Conservation (phyloP, 2,797 vertebrate genomes). For the Liparis tanakae region DNA sequence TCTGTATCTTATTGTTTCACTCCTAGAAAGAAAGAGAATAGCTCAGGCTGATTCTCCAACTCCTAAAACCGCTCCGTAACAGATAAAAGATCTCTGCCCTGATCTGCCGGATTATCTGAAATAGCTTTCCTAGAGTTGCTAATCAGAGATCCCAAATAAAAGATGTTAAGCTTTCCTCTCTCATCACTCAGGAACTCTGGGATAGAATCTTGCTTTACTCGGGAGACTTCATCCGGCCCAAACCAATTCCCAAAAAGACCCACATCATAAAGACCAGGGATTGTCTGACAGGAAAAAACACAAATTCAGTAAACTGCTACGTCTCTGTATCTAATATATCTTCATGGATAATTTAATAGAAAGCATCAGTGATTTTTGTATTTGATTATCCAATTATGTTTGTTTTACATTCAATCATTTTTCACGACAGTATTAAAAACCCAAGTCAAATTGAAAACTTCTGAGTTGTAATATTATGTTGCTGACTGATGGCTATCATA, state of each 20-base stretch:
- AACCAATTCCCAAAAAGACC: background rate
- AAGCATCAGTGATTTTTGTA: constrained; percentile 9
- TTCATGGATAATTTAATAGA: constrained; percentile 35
- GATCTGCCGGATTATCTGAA: background rate
- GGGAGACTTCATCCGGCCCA: background rate
- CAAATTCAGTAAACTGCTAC: constrained; percentile 28
- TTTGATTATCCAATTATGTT: constrained; percentile 34
- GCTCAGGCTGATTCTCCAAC: background rate
- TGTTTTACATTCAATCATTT: constrained; percentile 12
- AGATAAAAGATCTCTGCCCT: background rate
- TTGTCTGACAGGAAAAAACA: background rate
- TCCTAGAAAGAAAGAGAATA: background rate
- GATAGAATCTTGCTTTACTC: background rate
- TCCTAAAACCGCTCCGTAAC: no score
- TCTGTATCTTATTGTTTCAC: background rate
- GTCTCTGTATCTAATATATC: constrained; percentile 43
- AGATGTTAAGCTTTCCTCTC: background rate
- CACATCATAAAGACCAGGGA: background rate
- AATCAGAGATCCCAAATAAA: background rate
- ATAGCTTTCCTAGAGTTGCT: background rate
- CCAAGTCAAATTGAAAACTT: background rate
- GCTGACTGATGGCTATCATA: background rate
- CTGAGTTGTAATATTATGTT: background rate
- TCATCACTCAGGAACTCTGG: constrained; percentile 1
- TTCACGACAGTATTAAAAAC: background rate